Conservation (phyloP, 2,113 vertebrate genomes). For the Corythoichthys intestinalis region DNA sequence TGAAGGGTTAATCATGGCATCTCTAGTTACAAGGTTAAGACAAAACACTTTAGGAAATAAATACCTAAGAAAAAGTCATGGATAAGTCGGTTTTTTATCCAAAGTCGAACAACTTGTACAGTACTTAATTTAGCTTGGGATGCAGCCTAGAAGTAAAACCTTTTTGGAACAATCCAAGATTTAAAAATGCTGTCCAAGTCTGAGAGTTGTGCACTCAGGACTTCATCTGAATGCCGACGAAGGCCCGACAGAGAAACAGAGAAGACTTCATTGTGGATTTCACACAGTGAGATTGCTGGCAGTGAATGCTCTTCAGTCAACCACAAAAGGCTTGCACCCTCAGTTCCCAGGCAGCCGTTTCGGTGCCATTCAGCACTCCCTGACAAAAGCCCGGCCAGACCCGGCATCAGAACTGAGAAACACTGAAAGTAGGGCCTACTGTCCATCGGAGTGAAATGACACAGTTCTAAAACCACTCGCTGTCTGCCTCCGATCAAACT, state of each 20-base stretch:
- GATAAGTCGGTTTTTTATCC: no score
- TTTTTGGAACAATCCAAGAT: no score
- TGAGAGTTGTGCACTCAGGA: slow-evolving; percentile 27
- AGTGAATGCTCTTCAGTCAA: slow-evolving; percentile 61
- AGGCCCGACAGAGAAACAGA: slow-evolving; percentile 48
- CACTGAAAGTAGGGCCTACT: background rate
- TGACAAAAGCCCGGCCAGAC: background rate
- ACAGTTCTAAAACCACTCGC: slow-evolving; percentile 34
- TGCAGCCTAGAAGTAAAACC: background rate
- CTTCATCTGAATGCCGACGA: slow-evolving; percentile 61
- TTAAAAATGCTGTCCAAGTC: background rate
- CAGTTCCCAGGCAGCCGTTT: slow-evolving; percentile 60
- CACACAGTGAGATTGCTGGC: slow-evolving; percentile 45
- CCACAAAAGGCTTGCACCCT: slow-evolving; percentile 60
- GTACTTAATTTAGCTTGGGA: background rate
- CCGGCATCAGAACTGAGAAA: background rate
- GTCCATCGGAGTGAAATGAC: slow-evolving; percentile 7
- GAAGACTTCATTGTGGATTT: slow-evolving; percentile 65
- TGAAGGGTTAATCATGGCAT: no score
- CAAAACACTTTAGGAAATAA: no score
- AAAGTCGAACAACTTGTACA: background rate
- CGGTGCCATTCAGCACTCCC: background rate
- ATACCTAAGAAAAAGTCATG: no score
- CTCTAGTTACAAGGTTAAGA: no score
- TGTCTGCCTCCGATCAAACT: slow-evolving; percentile 30